Evolutionary conservation across 2,888 invertebrate species (phyloP).

Genomic region (Stegophylla sp.): DNA sequence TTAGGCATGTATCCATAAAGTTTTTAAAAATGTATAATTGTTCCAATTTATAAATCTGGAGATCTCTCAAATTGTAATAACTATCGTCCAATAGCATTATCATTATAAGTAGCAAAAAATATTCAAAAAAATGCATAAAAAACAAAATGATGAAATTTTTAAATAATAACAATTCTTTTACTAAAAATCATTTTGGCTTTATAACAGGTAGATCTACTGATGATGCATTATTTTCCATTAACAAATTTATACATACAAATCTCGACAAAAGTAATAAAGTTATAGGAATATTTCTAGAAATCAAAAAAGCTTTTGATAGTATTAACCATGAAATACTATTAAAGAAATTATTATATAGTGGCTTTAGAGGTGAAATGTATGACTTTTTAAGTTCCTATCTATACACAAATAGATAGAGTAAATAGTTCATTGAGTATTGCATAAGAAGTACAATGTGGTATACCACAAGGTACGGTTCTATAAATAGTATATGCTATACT

Average conservation of each 20-base stretch:
- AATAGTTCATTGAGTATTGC: background rate
- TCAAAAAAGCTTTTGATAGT: constrained; percentile 3
- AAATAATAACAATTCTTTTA: background rate
- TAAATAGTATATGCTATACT: background rate
- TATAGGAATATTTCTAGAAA: background rate
- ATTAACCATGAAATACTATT: background rate
- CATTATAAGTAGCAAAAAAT: background rate
- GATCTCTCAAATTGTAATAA: no score
- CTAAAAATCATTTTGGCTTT: constrained; percentile 9
- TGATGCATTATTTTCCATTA: background rate
- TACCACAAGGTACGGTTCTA: background rate
- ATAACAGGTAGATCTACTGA: background rate
- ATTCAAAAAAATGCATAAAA: background rate
- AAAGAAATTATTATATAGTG: background rate
- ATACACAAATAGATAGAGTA: background rate
- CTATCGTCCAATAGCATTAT: no score
- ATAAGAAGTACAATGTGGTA: background rate
- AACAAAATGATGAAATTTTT: background rate
- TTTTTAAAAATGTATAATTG: no score
- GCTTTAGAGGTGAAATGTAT: background rate
- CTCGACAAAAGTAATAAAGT: background rate
- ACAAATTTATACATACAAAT: background rate
- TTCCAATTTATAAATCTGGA: no score
- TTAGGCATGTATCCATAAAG: no score
- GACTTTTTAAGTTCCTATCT: background rate